Evolutionary conservation across 2,888 invertebrate genomes (phyloP), one percentile per base, ranked within the genome.

Genomic region (Drosophila seclusa): DNA sequence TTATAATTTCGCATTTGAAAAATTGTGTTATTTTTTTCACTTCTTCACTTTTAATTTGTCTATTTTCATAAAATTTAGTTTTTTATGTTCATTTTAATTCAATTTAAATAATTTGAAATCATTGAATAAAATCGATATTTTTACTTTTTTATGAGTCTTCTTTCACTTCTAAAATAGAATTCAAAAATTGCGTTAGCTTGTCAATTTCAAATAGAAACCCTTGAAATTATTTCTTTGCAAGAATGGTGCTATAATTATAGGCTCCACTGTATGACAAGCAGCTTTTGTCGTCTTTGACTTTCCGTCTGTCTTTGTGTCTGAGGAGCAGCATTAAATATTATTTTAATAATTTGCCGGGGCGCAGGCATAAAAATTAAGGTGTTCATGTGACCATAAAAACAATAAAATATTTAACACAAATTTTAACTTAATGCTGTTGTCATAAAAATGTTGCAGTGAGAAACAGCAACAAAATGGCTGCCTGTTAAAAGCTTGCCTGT

Each of bases 381-480:
- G 82, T 84, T 87, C 84, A 87, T 84, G 80, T 73, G 80, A 73
- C 73, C 80, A 80, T 87, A 86, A 89, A 87, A 79, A 80, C 90
- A 89, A 89, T 89, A 87, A 89, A 89, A 89, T 89, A 90, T 90
- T 90, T 83, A 89, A 87, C 90, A 83, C 84, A 89, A 87, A 89
- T 89, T 87, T 87, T 86, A 82, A 83, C 88, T 87, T 88, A 88
- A 88, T 88, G 78, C 80, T 75, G 29, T 40, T 62, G 72, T 71
- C 88, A 71, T 88, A 89, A 87, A 88, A 87, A 76, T 78, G 80
- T 82, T 73, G 75, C 82, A 76, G 67, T 69, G 75, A 69, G 77
- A 82, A 80, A 24, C 45, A 45, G 16, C 45, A 45, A 45, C 45
- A 42, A 42, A 45, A 82, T 65, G 55, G 65, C 59, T 50, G 78